phyloP scores from a whole-genome alignment of 2,113 vertebrate species.

The Cyphomyrus discorhynchus region DNA sequence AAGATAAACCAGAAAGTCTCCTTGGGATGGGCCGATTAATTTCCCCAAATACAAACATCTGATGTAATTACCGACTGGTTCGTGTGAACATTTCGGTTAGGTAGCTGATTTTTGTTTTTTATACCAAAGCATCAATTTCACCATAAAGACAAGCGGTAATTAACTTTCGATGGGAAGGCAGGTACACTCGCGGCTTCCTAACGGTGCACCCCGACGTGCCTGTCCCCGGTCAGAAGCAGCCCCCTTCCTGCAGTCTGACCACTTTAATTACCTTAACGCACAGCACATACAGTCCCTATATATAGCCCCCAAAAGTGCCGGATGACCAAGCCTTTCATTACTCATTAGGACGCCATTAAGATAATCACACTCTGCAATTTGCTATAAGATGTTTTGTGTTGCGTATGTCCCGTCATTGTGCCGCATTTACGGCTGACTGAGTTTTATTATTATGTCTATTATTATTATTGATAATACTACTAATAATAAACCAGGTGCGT shows the following conservation, averaged over 20 bases:
- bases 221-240: not conserved
- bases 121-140: not conserved
- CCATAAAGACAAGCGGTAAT: not conserved
- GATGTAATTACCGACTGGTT: not conserved
- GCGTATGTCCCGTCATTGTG: not conserved
- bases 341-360: not conserved
- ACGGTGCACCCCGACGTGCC: not conserved
- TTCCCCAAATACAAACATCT: not conserved
- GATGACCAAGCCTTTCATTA: not conserved
- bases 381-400: not conserved
- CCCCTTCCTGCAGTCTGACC: not conserved
- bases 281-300: not conserved
- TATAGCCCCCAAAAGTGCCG: not conserved
- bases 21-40: not conserved
- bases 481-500: not conserved
- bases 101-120: not conserved
- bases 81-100: not conserved
- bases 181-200: not conserved
- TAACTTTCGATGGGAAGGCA: not conserved
- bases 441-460: not conserved
- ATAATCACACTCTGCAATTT: not conserved
- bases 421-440: not conserved
- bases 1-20: not conserved
- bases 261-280: not conserved
- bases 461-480: not conserved